Base-by-base conservation (phyloP, 1,140 invertebrate species). In the Drosophila carrolli region DNA sequence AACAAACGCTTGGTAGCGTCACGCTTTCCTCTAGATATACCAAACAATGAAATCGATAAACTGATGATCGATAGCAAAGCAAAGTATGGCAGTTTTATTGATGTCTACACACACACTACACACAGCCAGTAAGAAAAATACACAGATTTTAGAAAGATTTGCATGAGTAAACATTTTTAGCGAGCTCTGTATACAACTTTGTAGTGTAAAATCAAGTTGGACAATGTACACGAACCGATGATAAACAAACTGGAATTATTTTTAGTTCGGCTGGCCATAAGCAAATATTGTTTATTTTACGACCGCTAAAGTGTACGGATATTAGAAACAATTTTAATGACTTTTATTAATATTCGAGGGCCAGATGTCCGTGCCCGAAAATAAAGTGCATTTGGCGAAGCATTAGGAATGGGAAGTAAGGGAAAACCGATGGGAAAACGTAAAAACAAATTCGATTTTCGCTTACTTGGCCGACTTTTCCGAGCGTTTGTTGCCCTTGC, bases 381-480 rank as follows among this genome's bases (percentile, higher is more conserved):
- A 56, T 61, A 58, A 44, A 61, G 51, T 72, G 40, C 63, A 53
- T 56, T 23, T 61, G 14, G 4, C 14, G 0, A 23, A 16, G 9
- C 40, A 44, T 27, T 41, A 14, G 7, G 11, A 44, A 47, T 43
- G 19, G 37, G 29, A 23, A 47, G 7, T 19, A 23, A 23, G 7
- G n/a, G 11, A 4, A 53, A 61, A 35, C 35, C 32, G 13, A 51
- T 5, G 27, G 38, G 2, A 40, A 58, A 62, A 38, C 14, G 10
- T 37, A 37, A 14, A 29, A 4, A n/a, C 11, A 41, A 23, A 0
- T 59, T n/a, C 54, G 41, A 8, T 14, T 37, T 50, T 23, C 8
- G 59, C 84, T 89, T 91, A 91, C 90, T 91, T 91, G 32, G 85
- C 75, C 13, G 83, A 88, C 61, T 78, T 81, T 53, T 91, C 90